phyloP scores from a whole-genome alignment of 2,113 vertebrate genomes.

The Grammomys surdaster region DNA sequence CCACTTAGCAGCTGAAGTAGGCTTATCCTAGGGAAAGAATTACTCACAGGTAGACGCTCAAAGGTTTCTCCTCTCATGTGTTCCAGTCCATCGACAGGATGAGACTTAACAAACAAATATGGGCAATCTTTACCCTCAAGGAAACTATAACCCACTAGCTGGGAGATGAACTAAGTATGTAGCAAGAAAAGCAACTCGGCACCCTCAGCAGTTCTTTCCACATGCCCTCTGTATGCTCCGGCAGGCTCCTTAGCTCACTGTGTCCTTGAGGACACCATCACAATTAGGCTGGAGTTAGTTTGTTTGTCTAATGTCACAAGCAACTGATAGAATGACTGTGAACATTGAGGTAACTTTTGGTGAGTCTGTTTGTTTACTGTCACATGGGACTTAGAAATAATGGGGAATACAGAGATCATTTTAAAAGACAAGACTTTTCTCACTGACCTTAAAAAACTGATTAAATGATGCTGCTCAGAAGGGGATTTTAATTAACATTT shows the following conservation, averaged over 20 bases:
- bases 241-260: neutral
- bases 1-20: neutral
- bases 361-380: conserved; percentile 43
- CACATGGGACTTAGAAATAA: conserved; percentile 30
- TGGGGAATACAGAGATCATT: neutral
- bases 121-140: neutral
- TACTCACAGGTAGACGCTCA: neutral
- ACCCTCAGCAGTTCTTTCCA: neutral
- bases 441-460: neutral
- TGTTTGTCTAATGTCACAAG: conserved; percentile 27
- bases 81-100: conserved; percentile 11
- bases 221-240: neutral
- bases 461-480: neutral
- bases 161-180: neutral
- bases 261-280: neutral
- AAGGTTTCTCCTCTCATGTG: neutral
- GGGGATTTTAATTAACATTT: conserved; percentile 18
- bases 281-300: neutral
- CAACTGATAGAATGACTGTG: neutral
- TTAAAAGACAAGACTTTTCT: neutral
- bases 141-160: neutral
- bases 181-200: neutral
- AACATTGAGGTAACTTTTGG: neutral
- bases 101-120: neutral
- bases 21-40: conserved; percentile 5